Conservation (phyloP, 2,113 vertebrate genomes). For the Acanthisitta chloris region DNA sequence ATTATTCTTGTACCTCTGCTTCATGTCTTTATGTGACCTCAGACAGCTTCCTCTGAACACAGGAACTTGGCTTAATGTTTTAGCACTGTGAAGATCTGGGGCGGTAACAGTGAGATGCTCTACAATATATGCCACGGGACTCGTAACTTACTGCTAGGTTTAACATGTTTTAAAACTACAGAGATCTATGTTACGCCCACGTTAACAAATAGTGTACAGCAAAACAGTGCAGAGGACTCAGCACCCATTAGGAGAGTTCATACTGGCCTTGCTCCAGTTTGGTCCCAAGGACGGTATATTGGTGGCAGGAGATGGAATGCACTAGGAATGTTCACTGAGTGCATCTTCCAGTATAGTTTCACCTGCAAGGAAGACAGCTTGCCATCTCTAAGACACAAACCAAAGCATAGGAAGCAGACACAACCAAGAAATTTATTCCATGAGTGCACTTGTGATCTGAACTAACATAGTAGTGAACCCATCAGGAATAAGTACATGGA, state of each 20-base stretch:
- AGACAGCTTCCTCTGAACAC: background rate
- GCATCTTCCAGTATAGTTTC: background rate
- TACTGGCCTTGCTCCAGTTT: background rate
- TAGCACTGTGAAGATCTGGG: background rate
- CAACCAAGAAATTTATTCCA: background rate
- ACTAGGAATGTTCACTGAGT: background rate
- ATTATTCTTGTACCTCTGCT: background rate
- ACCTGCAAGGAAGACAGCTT: background rate
- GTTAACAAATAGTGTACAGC: background rate
- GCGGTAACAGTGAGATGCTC: background rate
- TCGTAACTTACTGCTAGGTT: background rate
- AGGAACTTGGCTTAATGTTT: background rate
- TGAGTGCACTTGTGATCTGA: background rate
- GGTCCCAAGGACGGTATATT: accelerated
- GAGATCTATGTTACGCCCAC: background rate
- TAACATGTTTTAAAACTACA: background rate
- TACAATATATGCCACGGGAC: background rate
- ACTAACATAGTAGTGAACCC: background rate
- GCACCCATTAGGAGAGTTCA: background rate
- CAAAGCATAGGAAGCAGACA: background rate
- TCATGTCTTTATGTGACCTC: background rate
- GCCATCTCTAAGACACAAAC: background rate
- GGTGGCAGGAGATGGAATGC: background rate
- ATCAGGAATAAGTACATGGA: background rate
- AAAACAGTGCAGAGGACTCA: background rate